Evolutionary conservation across 2,113 vertebrate species (phyloP).

Genomic region (Oncorhynchus keta): DNA sequence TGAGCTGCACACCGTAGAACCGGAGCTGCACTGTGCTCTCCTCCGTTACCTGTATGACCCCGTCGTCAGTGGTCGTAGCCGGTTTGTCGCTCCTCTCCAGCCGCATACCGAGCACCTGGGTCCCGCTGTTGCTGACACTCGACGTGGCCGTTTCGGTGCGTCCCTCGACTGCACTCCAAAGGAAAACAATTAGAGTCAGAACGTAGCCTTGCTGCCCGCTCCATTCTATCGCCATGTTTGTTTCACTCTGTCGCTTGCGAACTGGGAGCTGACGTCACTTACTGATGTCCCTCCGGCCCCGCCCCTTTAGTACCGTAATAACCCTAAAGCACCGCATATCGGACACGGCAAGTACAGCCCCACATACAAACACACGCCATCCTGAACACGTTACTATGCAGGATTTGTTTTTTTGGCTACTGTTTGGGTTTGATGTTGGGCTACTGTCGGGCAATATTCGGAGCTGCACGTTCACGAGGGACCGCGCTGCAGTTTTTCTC

Average conservation of each 20-base stretch:
- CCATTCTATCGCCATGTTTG: constrained; percentile 82
- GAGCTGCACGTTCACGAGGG: too few species aligned
- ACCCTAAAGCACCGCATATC: constrained; percentile 35
- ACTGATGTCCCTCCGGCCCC: constrained; percentile 68
- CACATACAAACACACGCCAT: too few species aligned
- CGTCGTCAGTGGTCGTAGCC: constrained; percentile 64
- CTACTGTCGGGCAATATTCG: too few species aligned
- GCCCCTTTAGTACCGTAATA: constrained; percentile 45
- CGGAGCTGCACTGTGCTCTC: constrained; percentile 84
- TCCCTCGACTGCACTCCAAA: constrained; percentile 70
- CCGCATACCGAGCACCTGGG: constrained; percentile 83
- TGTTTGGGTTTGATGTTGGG: too few species aligned
- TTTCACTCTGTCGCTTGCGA: constrained; percentile 71
- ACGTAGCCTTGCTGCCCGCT: constrained; percentile 73
- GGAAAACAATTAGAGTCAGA: constrained; percentile 70
- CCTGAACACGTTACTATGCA: too few species aligned
- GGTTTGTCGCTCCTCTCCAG: constrained; percentile 82
- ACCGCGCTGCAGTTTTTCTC: too few species aligned
- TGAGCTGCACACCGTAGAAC: constrained; percentile 84
- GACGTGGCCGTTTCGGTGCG: constrained; percentile 56
- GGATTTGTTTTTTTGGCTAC: not conserved
- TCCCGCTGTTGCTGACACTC: constrained; percentile 34
- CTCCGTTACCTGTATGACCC: constrained; percentile 87
- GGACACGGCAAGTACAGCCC: not conserved
- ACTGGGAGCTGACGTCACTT: constrained; percentile 79